These are phyloP conservation scores for Meteorus colon DNA, from an alignment of 2,888 invertebrate genomes.

Conservation along the genomic window DNA sequence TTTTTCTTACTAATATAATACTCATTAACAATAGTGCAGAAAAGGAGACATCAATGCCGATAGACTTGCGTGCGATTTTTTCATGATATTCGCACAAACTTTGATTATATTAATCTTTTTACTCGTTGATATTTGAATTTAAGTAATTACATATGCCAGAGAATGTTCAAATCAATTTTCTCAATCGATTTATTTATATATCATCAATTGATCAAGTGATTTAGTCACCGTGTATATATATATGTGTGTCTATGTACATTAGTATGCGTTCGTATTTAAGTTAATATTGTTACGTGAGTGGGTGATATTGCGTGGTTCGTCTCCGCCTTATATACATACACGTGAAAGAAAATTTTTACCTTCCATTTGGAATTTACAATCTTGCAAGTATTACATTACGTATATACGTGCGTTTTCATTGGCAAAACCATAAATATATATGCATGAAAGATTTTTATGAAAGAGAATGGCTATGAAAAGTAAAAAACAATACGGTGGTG, in stretches of 20 bases:
- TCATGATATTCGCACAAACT: not conserved
- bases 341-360: not conserved
- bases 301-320: constrained; percentile 13
- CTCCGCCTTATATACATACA: not conserved
- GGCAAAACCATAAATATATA: not conserved
- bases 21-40: constrained; percentile 11
- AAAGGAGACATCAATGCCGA: constrained; percentile 45
- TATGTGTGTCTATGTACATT: not conserved
- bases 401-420: not conserved
- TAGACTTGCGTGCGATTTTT: constrained; percentile 13
- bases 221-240: not conserved
- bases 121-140: not conserved
- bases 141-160: not conserved
- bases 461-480: constrained; percentile 71
- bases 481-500: constrained; percentile 67
- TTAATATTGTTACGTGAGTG: constrained; percentile 10
- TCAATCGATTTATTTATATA: not conserved
- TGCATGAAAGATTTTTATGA: constrained; percentile 5
- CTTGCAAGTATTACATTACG: not conserved
- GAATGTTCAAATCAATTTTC: not conserved
- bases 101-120: not conserved
- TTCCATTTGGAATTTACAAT: constrained; percentile 2
- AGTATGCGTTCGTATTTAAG: not conserved
- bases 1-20: constrained; percentile 9
- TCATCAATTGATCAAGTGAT: not conserved